A percentile compares a stretch with the other conserved stretches of the same genome.
Evolutionary conservation across 2,888 invertebrate species (phyloP).

Genomic region (Drosophila niveifrons): DNA sequence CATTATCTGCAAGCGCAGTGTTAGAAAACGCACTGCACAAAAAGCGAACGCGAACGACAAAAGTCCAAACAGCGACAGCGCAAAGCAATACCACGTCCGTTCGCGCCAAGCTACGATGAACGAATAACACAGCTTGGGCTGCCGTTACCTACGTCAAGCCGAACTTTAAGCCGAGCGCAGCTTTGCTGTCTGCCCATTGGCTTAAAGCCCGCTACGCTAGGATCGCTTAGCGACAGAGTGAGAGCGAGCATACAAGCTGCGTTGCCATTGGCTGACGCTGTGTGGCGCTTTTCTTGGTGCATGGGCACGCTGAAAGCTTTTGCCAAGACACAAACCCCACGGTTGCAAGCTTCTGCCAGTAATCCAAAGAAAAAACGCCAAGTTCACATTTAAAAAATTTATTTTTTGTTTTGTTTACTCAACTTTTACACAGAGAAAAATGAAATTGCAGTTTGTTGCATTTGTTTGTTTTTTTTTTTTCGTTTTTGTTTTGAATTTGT

Average conservation of each 20-base stretch:
- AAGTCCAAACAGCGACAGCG: constrained; percentile 1
- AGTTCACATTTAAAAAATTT: constrained; percentile 74
- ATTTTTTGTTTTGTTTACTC: constrained; percentile 67
- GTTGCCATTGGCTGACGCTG: constrained; percentile 14
- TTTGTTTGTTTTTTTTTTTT: constrained; percentile 56
- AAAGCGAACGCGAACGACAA: constrained; percentile 7
- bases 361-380: not conserved
- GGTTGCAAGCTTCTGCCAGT: not conserved
- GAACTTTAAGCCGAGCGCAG: constrained; percentile 43
- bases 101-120: constrained; percentile 45
- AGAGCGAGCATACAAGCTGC: not conserved
- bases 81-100: constrained; percentile 52
- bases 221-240: constrained; percentile 17
- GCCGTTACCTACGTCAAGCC: constrained; percentile 33
- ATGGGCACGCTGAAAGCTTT: constrained; percentile 25
- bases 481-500: constrained; percentile 22
- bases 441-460: constrained; percentile 75
- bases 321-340: constrained; percentile 30
- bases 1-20: constrained; percentile 14
- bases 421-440: constrained; percentile 82
- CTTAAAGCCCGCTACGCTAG: constrained; percentile 25
- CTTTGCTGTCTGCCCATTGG: constrained; percentile 45
- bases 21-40: constrained; percentile 10
- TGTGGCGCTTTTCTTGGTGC: constrained; percentile 13
- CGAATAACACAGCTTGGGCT: constrained; percentile 51